Base-by-base conservation (phyloP, 2,888 invertebrate species). In the Nebria brevicollis region DNA sequence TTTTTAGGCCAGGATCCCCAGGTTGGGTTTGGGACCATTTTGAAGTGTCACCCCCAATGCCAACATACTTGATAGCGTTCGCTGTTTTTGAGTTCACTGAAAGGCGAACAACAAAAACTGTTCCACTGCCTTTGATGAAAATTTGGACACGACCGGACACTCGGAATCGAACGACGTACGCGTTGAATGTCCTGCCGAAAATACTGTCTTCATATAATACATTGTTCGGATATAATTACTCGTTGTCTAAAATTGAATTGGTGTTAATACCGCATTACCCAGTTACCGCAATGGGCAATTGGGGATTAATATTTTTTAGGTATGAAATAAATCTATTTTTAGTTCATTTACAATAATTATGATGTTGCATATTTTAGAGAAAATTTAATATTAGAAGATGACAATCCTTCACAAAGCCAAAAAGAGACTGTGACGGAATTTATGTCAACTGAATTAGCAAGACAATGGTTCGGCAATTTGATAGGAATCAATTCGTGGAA, bases 381-480 rank as follows among this genome's bases (percentile, higher is more conserved):
- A 26, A 82, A 83, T 20, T 83, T 83, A 15, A 75, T 85, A 66
- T 83, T 86, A 42, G 80, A 84, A 65, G 83, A 85, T 73, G 82
- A 72, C 26, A 25, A 64, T 77, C 77, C 83, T 0, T 82, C 82
- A 10, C 82, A 82, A 0, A 88, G 90, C 10, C 89, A 89, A 83
- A 90, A 89, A 77, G 90, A 90, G 83, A 89, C 87, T 83, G 90
- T 91, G 13, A 90, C 91, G n/a, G 91, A 91, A 0, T 90, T 91
- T 83, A 87, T 93, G 8, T 91, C 93, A 0, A 94, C 95, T 86
- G 94, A 95, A 86, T 87, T 95, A 10, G 93, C 94, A 0, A 95
- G 95, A 86, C 94, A 94, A 89, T 94, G 94, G 94, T 94, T 94
- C 87, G 94, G 94, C 0, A 93, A 94, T 89, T 89, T 94, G 13